A percentile compares a stretch with the other conserved stretches of the same genome.
Evolutionary conservation across 2,888 invertebrate species (phyloP).

Genomic region (Norana najaformis): DNA sequence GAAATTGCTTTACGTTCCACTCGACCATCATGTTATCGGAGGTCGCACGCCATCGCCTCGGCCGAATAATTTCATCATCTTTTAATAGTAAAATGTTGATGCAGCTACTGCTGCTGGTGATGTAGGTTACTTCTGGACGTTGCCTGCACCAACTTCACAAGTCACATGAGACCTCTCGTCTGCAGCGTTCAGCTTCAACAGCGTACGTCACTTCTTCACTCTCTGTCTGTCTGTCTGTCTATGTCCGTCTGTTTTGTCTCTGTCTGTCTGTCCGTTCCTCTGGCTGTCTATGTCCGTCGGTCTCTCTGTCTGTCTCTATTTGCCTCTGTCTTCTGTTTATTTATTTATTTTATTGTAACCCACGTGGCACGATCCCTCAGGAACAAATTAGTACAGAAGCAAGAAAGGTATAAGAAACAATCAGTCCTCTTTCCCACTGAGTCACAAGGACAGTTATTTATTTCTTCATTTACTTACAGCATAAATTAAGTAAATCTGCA

Average conservation of each 20-base stretch:
- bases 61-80: slow-evolving; percentile 1
- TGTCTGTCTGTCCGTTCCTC: background rate
- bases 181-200: slow-evolving; percentile 5
- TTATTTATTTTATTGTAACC: too few species aligned
- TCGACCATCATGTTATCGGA: background rate
- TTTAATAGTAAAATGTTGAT: background rate
- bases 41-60: background rate
- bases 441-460: background rate
- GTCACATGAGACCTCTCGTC: slow-evolving; percentile 22
- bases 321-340: background rate
- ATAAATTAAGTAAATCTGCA: background rate
- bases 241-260: background rate
- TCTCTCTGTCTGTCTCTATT: background rate
- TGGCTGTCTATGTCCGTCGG: background rate
- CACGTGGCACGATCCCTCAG: too few species aligned
- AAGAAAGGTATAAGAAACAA: too few species aligned
- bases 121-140: background rate
- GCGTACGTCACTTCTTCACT: background rate
- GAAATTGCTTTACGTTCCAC: background rate
- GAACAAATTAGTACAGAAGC: too few species aligned
- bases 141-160: background rate
- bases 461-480: background rate
- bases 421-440: background rate
- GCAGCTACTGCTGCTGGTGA: background rate
- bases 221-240: background rate